Conservation (phyloP, 2,888 invertebrate species). For the Diplazon laetatorius region DNA sequence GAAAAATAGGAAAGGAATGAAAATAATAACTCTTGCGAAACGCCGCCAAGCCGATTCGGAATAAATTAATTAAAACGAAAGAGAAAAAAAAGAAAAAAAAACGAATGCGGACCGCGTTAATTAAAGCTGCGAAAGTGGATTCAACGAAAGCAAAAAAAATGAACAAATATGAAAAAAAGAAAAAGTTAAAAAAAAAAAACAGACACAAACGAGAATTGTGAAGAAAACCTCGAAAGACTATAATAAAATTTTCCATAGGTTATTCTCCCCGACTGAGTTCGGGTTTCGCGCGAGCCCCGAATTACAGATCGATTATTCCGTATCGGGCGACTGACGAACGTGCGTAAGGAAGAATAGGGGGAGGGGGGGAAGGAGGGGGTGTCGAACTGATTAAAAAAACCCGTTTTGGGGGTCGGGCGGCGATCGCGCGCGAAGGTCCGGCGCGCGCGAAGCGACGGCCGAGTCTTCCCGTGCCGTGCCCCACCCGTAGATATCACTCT, state of each 20-base stretch:
- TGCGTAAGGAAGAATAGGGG: too few species aligned
- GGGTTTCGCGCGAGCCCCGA: constrained; percentile 61
- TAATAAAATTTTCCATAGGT: constrained; percentile 67
- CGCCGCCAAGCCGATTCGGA: constrained; percentile 7
- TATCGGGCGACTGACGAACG: constrained; percentile 60
- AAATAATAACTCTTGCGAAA: background rate
- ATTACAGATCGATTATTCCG: constrained; percentile 60
- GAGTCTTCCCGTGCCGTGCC: constrained; percentile 59
- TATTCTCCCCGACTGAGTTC: constrained; percentile 66
- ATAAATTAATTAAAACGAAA: background rate
- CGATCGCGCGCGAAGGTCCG: constrained; percentile 56
- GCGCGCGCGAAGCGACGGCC: constrained; percentile 55
- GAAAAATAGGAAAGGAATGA: too few species aligned
- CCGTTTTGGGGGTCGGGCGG: constrained; percentile 40
- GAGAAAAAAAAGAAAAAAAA: constrained; percentile 23
- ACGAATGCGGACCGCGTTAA: constrained; percentile 12
- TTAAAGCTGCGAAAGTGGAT: constrained; percentile 57
- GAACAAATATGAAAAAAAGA: too few species aligned
- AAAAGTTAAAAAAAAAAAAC: too few species aligned
- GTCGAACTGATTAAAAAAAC: constrained; percentile 32
- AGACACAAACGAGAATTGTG: too few species aligned
- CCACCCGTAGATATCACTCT: constrained; percentile 68
- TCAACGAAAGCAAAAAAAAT: constrained; percentile 41
- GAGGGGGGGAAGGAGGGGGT: too few species aligned
- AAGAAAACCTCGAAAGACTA: constrained; percentile 67